Evolutionary conservation across 2,888 invertebrate species (phyloP), one percentile per base, ranked within the genome.

Genomic region (Syritta pipiens): DNA sequence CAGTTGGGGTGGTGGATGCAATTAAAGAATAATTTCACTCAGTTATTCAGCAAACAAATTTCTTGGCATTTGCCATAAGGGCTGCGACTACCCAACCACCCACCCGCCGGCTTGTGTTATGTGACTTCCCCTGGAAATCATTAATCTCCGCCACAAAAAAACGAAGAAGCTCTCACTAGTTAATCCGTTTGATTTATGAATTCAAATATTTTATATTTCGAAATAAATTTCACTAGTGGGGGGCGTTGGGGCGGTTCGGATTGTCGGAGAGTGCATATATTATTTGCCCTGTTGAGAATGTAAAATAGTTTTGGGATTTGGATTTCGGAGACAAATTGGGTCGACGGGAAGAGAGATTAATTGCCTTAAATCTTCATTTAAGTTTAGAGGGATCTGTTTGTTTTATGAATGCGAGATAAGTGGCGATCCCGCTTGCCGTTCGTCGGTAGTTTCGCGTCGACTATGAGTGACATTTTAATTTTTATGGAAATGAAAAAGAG

Each of bases 1-100:
- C 71, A 77, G 59, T 42, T 48, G 40, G 24, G 62, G n/a, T n/a
- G 62, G 53, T 62, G 67, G 67, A 74, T 79, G 79, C 72, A 72
- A 79, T 79, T 72, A 72, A 72, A 60, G 79, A 74, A 79, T 79
- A 62, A 79, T 79, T 79, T 55, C 28, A 74, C 79, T 67, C 42
- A 72, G 67, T 67, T 57, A 74, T 74, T 67, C 44, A 30, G 55
- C 59, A 72, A 67, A 79, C 60, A 79, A 72, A 72, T 60, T 67
- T 60, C 65, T 65, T 69, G 49, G 44, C 42, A 63, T 69, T 69
- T 57, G 69, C 26, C 49, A 76, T 63, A 57, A 44, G 75, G 62
- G 55, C 40, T 48, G 55, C 53, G 12, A 12, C 10, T 35, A 14
- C 10, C 14, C 17, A 35, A 3, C 9, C 30, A 30, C 4, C 9